Conservation (phyloP, 2,797 vertebrate genomes). For the Sebastes aleutianus region DNA sequence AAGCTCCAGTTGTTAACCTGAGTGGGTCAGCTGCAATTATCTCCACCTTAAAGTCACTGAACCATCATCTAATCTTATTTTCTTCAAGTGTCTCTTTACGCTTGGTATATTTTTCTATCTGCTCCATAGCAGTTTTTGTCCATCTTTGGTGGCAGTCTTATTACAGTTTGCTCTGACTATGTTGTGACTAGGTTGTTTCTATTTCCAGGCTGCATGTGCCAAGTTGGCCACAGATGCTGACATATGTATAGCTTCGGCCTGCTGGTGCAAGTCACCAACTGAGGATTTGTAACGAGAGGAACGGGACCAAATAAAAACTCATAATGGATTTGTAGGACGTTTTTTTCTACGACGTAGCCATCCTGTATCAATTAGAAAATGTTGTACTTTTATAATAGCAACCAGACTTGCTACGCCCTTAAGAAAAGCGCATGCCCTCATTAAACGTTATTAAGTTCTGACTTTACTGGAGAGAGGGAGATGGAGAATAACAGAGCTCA, state of each 20-base stretch:
- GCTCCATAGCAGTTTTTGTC: background rate
- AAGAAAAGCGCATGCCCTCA: constrained; percentile 57
- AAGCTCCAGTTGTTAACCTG: constrained; percentile 43
- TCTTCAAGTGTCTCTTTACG: background rate
- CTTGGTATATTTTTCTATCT: background rate
- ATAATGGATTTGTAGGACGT: background rate
- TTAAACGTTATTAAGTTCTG: constrained; percentile 62
- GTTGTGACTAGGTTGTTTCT: constrained; percentile 57
- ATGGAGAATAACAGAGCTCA: constrained; percentile 34
- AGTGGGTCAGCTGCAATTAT: constrained; percentile 27
- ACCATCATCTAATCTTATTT: constrained; percentile 1
- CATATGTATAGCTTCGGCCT: constrained; percentile 41
- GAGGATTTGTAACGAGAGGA: constrained; percentile 17
- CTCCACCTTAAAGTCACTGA: constrained; percentile 4
- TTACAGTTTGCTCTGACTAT: constrained; percentile 26
- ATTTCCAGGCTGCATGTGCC: constrained; percentile 61
- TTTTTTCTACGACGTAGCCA: background rate
- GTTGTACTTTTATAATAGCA: background rate
- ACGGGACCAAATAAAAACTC: constrained; percentile 18
- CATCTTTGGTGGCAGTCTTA: constrained; percentile 21
- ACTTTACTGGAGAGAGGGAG: constrained; percentile 30
- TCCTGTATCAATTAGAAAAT: constrained; percentile 2
- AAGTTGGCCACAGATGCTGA: constrained; percentile 50
- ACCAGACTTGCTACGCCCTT: constrained; percentile 47
- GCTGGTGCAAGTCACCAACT: constrained; percentile 13